Evolutionary conservation across 2,888 invertebrate species (phyloP).

Genomic region (Tenthredo livida): DNA sequence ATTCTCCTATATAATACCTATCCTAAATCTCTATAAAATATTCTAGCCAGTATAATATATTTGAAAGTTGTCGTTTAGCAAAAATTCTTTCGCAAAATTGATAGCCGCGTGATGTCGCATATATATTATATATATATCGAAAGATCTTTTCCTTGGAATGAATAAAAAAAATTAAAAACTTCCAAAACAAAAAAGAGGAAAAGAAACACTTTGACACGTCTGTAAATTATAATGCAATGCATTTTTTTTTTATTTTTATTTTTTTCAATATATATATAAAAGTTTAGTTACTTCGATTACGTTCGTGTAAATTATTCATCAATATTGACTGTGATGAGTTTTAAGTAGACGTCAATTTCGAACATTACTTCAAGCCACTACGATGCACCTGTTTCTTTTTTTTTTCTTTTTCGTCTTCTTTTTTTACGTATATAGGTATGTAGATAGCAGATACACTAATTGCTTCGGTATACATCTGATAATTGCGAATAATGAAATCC

Average conservation of each 20-base stretch:
- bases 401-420: too few species aligned
- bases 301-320: not conserved
- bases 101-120: conserved; percentile 20
- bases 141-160: conserved; percentile 19
- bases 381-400: not conserved
- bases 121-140: not conserved
- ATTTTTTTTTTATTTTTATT: not conserved
- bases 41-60: conserved; percentile 38
- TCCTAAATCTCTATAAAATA: conserved; percentile 37
- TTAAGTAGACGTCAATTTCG: not conserved
- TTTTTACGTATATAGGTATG: not conserved
- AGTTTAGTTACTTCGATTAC: not conserved
- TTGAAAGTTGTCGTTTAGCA: conserved; percentile 40
- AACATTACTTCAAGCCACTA: not conserved
- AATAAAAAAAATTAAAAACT: not conserved
- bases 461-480: not conserved
- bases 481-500: conserved; percentile 47
- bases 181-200: not conserved
- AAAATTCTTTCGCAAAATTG: conserved; percentile 47
- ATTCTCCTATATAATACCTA: not conserved
- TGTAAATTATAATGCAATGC: conserved; percentile 19
- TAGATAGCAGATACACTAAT: conserved; percentile 5
- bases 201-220: conserved; percentile 16
- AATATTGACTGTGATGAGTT: not conserved
- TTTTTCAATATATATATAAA: not conserved